phyloP scores from a whole-genome alignment of 2,113 vertebrate species.

The Pogonocichla stellata region DNA sequence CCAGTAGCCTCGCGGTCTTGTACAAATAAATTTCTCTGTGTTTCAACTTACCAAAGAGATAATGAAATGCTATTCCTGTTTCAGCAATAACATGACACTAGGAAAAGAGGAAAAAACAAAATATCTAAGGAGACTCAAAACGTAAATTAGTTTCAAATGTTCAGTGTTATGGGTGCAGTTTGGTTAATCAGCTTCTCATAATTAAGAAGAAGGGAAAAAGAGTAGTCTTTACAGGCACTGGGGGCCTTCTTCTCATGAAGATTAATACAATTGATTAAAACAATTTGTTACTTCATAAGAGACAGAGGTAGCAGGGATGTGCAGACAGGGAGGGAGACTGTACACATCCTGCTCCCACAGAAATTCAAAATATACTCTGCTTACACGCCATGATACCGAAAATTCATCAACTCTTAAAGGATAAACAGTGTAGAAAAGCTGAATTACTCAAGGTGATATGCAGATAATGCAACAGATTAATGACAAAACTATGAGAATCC shows the following conservation, averaged over 20 bases:
- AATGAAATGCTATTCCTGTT: neutral
- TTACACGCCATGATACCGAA: neutral
- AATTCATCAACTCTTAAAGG: neutral
- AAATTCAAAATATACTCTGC: neutral
- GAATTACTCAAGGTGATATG: neutral
- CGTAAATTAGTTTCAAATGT: neutral
- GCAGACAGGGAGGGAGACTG: neutral
- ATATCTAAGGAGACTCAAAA: neutral
- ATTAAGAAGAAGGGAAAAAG: neutral
- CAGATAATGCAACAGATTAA: neutral
- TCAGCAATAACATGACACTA: neutral
- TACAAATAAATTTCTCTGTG: neutral
- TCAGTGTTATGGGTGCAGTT: neutral
- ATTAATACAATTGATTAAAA: neutral
- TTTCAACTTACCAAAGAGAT: neutral
- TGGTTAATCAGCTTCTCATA: neutral
- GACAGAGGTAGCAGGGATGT: neutral
- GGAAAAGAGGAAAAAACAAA: neutral
- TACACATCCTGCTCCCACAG: neutral
- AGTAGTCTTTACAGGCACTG: neutral
- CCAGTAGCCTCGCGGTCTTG: neutral
- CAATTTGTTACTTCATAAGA: neutral
- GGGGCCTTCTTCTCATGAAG: neutral
- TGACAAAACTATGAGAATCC: neutral
- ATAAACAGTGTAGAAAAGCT: neutral